These are phyloP conservation scores for Melinopterus prodromus DNA, from an alignment of 2,888 invertebrate species.

Conservation along the genomic window DNA sequence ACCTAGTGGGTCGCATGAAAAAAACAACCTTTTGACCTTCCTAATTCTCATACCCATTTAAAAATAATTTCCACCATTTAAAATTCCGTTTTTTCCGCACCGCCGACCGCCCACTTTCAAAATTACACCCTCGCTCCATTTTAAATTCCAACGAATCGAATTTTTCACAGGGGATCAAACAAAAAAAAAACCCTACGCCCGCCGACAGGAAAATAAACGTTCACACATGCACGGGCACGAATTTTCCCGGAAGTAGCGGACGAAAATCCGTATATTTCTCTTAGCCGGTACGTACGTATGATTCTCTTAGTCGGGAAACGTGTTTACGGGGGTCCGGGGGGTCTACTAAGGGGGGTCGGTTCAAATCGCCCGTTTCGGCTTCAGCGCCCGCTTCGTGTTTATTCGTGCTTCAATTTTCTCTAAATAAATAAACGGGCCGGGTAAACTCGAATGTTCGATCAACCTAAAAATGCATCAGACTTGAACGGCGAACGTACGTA, in stretches of 20 bases:
- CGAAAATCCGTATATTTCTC: not conserved
- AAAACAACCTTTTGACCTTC: not conserved
- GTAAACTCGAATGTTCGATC: not conserved
- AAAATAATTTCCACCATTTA: not conserved
- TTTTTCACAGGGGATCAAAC: not conserved
- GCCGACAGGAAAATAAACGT: not conserved
- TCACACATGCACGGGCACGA: not conserved
- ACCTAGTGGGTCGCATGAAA: no score
- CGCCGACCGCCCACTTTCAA: not conserved
- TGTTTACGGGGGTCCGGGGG: not conserved
- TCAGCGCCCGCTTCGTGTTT: constrained; percentile 1
- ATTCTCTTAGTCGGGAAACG: not conserved
- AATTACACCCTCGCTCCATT: not conserved
- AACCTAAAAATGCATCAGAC: not conserved
- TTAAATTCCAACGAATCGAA: not conserved
- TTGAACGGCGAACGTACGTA: not conserved
- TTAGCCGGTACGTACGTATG: not conserved
- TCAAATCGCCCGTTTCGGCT: not conserved
- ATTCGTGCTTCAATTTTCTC: constrained; percentile 24
- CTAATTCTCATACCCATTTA: not conserved
- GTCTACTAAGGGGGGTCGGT: not conserved
- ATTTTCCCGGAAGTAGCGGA: not conserved
- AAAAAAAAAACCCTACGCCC: not conserved
- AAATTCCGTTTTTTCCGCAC: not conserved
- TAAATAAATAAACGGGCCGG: constrained; percentile 13